A percentile compares a stretch with the other conserved stretches of the same genome.
phyloP scores from a whole-genome alignment of 37 sponge, comb jelly and placozoan genomes.

The Agelas oroides region DNA sequence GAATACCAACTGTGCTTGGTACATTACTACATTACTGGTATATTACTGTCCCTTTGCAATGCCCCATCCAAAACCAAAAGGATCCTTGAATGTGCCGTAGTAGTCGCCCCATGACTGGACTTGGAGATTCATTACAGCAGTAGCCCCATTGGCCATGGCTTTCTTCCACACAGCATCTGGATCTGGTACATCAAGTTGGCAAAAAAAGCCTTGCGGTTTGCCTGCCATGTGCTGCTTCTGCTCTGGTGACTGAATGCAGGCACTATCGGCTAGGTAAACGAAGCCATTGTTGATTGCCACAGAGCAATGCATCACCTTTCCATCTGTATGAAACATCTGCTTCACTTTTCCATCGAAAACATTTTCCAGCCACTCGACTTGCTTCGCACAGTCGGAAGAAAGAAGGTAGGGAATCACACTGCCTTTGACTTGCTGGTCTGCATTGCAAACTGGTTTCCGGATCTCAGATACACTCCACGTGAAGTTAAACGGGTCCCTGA shows the following conservation, averaged over 20 bases:
- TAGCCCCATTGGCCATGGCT: slow-evolving; percentile 67
- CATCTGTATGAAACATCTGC: slow-evolving; percentile 5
- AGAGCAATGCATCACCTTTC: slow-evolving; percentile 47
- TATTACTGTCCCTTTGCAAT: neutral
- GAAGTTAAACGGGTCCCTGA: slow-evolving; percentile 40
- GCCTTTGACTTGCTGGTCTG: neutral
- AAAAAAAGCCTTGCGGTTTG: slow-evolving; percentile 21
- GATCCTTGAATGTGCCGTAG: slow-evolving; percentile 62
- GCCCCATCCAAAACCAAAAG: slow-evolving; percentile 62
- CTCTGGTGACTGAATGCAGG: neutral
- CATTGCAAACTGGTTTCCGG: too few species aligned
- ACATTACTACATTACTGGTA: too few species aligned
- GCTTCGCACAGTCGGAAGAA: slow-evolving; percentile 61
- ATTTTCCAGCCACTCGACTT: slow-evolving; percentile 52
- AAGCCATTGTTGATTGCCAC: slow-evolving; percentile 39
- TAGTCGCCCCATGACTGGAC: slow-evolving; percentile 68
- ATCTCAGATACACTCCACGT: slow-evolving; percentile 32
- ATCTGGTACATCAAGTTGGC: slow-evolving; percentile 36
- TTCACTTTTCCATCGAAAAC: slow-evolving; percentile 52
- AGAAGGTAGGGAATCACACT: slow-evolving; percentile 50
- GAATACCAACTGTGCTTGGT: too few species aligned
- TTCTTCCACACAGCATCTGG: slow-evolving; percentile 67
- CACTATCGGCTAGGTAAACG: slow-evolving; percentile 10
- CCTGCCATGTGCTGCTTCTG: neutral
- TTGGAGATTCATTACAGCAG: slow-evolving; percentile 26